Percentiles rank a stretch among this genome's conserved stretches.
These are phyloP conservation scores for Siniperca obscura DNA, from an alignment of 2,797 vertebrate species.

Conservation along the genomic window DNA sequence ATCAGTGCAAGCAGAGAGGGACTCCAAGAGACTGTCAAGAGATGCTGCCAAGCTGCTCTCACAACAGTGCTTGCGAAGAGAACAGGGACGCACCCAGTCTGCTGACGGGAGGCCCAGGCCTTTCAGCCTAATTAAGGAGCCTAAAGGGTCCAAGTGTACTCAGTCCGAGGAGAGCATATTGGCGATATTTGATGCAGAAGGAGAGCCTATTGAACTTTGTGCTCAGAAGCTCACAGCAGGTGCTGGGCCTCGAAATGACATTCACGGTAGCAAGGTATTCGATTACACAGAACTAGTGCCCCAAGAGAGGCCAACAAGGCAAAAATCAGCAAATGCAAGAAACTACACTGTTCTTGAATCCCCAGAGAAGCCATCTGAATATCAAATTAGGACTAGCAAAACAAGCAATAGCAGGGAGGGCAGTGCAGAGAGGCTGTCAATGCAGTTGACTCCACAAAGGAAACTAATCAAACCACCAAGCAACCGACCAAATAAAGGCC, in stretches of 20 bases:
- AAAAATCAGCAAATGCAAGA: constrained; percentile 75
- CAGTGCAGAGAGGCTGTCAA: constrained; percentile 72
- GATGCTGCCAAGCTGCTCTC: constrained; percentile 74
- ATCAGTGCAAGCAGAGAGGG: constrained; percentile 77
- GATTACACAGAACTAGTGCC: constrained; percentile 80
- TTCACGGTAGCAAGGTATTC: constrained; percentile 72
- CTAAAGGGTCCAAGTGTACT: constrained; percentile 83
- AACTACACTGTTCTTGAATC: constrained; percentile 81
- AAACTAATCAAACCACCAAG: constrained; percentile 83
- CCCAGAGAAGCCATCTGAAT: constrained; percentile 81
- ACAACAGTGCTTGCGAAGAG: constrained; percentile 75
- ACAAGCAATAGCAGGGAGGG: constrained; percentile 68
- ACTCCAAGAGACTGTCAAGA: constrained; percentile 74
- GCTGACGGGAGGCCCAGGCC: constrained; percentile 84
- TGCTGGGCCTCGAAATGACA: constrained; percentile 78
- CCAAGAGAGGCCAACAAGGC: constrained; percentile 85
- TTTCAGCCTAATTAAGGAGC: constrained; percentile 86
- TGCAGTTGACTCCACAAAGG: constrained; percentile 77
- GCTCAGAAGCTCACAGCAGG: constrained; percentile 82
- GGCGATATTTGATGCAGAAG: constrained; percentile 88
- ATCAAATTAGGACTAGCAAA: constrained; percentile 66
- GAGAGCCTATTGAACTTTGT: constrained; percentile 88
- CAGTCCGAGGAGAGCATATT: constrained; percentile 90
- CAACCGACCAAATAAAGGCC: constrained; percentile 75
- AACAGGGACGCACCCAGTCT: constrained; percentile 78